Evolutionary conservation across 2,888 invertebrate species (phyloP).

Genomic region (Parthenolecanium corni): DNA sequence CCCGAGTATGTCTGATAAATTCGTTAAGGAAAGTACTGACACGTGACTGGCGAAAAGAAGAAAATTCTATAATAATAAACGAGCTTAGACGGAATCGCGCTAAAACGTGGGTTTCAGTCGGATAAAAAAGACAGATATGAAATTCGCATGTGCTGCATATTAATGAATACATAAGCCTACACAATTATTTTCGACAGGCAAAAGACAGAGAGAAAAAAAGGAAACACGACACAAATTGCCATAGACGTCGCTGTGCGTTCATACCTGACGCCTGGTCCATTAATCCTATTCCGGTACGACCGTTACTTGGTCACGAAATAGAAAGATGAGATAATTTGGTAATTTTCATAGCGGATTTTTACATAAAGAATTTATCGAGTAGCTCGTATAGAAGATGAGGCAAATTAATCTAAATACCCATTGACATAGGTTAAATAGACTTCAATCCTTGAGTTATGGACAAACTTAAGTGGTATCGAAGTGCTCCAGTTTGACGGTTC

Average conservation of each 20-base stretch:
- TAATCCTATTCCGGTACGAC: background rate
- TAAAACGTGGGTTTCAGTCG: background rate
- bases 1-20: conserved; percentile 76
- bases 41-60: background rate
- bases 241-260: background rate
- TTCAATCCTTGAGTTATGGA: too few species aligned
- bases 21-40: conserved; percentile 29
- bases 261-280: background rate
- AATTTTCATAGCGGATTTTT: background rate
- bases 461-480: too few species aligned
- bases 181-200: background rate
- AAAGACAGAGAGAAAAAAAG: too few species aligned
- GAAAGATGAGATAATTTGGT: background rate
- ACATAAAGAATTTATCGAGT: background rate
- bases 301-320: background rate
- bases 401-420: background rate
- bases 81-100: background rate
- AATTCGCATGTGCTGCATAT: background rate
- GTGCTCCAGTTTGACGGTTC: too few species aligned
- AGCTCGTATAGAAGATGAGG: conserved; percentile 7
- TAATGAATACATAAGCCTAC: background rate
- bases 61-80: background rate
- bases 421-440: too few species aligned
- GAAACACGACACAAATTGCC: background rate
- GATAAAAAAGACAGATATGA: background rate